Percentiles rank a stretch among this genome's conserved stretches.
Evolutionary conservation across 2,888 invertebrate genomes (phyloP).

Genomic region (Nasonovia ribisnigri): DNA sequence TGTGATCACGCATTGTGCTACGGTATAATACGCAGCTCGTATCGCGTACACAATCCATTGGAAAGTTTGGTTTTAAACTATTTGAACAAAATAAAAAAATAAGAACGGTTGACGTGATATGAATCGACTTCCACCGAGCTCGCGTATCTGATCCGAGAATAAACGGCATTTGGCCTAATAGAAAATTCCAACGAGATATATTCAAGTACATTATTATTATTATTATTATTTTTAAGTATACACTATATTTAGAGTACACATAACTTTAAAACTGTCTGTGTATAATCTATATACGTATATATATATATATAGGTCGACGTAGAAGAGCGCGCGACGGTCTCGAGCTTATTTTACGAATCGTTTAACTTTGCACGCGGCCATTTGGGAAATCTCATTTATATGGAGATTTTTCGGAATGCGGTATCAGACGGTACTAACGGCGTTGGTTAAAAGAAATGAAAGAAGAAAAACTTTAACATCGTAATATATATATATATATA

Average conservation of each 20-base stretch:
- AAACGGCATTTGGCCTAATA: not conserved
- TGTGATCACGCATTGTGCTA: not conserved
- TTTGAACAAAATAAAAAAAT: not conserved
- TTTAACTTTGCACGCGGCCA: constrained; percentile 39
- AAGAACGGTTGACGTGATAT: not conserved
- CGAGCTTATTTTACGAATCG: constrained; percentile 59
- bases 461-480: not conserved
- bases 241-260: not conserved
- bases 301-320: not conserved
- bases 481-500: not conserved
- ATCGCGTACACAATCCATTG: not conserved
- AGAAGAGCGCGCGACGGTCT: not conserved
- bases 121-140: not conserved
- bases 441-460: constrained; percentile 7
- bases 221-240: not conserved
- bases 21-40: not conserved
- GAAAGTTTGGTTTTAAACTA: not conserved
- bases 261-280: not conserved
- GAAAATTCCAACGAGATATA: not conserved
- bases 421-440: constrained; percentile 41
- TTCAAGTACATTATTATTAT: too few relatives aligned
- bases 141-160: not conserved
- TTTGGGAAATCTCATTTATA: constrained; percentile 58
- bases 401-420: constrained; percentile 52
- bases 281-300: not conserved